Percentiles rank a stretch among this genome's conserved stretches.
These are phyloP conservation scores for Lepus townsendii DNA, from an alignment of 2,797 vertebrate species.

Conservation along the genomic window DNA sequence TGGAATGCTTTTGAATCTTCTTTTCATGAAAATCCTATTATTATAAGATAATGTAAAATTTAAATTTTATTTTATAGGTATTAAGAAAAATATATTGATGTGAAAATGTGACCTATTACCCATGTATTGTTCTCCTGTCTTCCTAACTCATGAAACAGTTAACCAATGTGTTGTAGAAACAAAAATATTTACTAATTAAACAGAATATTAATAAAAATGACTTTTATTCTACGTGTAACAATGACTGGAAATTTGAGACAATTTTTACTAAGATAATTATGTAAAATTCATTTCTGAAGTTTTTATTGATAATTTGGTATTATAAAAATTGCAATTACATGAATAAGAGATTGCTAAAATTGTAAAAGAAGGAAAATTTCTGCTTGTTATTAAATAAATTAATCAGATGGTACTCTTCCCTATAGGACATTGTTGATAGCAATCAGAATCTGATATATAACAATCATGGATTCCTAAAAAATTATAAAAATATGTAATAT, in stretches of 20 bases:
- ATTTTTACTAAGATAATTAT: not conserved
- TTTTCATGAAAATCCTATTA: not conserved
- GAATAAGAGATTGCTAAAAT: not conserved
- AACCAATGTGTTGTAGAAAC: not conserved
- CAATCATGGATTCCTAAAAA: not conserved
- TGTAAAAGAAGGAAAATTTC: not conserved
- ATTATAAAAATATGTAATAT: constrained; percentile 7
- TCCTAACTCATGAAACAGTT: not conserved
- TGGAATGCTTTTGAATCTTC: not conserved
- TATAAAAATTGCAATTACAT: not conserved
- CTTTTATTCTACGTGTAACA: not conserved
- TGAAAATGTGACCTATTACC: not conserved
- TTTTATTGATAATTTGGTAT: not conserved
- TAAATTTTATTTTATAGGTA: not conserved
- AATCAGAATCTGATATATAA: constrained; percentile 14
- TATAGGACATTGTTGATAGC: constrained; percentile 27
- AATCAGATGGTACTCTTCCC: not conserved
- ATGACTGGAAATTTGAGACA: not conserved
- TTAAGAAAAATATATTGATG: not conserved
- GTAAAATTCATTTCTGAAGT: constrained; percentile 12
- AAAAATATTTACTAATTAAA: not conserved
- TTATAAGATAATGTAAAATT: constrained; percentile 16
- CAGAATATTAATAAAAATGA: not conserved
- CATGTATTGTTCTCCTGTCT: not conserved
- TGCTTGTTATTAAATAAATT: not conserved